Evolutionary conservation across 2,113 vertebrate species (phyloP), one percentile per base, ranked within the genome.

Genomic region (Ifrita kowaldi): DNA sequence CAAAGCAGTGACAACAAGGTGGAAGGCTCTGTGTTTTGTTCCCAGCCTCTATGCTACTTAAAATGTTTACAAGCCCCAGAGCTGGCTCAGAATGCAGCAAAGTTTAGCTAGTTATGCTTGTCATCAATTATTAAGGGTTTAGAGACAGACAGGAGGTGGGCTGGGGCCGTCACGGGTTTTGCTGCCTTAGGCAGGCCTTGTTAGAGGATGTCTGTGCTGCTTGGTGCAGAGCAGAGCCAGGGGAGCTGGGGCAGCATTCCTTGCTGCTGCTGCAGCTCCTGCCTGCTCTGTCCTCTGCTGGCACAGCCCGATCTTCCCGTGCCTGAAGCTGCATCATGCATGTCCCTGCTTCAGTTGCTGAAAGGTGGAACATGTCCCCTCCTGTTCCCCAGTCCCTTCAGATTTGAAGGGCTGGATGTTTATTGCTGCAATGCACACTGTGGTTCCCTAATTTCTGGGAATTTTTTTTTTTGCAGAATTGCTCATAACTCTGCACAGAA

Each of bases 21-120:
- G 26, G 62, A 89, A 87, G 64, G 41, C n/a, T 90, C 52, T 56
- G 35, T 74, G 60, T 74, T 90, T 78, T 86, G 47, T 96, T 94
- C 49, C n/a, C 60, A 90, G 23, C 52, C 37, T 93, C 39, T 83
- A 52, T 12, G 23, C 83, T 80, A 26, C 49, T 88, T 84, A 44
- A 75, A 84, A 90, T 76, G 88, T 95, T 94, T 95, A 87, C 80
- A 87, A 90, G 69, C 64, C 64, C 52, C 73, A 46, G 76, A 95
- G 64, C 56, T 88, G 77, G 41, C 73, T 89, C 69, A 42, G 76
- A 53, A 68, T 74, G 89, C 94, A 82, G 42, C 42, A 19, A 70
- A 89, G 55, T 92, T 84, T 91, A 94, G 57, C 80, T 82, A 76
- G 89, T 88, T 95, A 74, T n/a, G 47, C 91, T 85, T 91, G 87